Conservation (phyloP, 1,140 invertebrate species). For the Cyphomyrmex costatus region DNA sequence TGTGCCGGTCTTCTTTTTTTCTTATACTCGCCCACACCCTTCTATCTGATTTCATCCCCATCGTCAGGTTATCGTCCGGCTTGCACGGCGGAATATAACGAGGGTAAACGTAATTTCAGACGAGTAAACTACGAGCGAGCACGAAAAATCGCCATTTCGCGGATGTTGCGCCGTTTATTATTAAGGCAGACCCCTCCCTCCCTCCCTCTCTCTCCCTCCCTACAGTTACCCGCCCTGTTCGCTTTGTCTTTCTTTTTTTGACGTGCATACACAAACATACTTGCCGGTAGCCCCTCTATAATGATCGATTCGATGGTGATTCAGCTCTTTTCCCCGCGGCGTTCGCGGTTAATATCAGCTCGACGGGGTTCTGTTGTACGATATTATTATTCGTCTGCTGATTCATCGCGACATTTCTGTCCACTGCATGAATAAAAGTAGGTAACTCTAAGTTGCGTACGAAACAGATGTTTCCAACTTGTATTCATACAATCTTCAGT, state of each 20-base stretch:
- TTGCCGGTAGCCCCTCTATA: constrained; percentile 49
- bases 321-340: constrained; percentile 66
- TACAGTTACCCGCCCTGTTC: constrained; percentile 38
- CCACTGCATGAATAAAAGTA: constrained; percentile 18
- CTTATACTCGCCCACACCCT: constrained; percentile 39
- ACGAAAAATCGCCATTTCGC: constrained; percentile 84
- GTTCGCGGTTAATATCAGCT: constrained; percentile 58
- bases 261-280: constrained; percentile 45
- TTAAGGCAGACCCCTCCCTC: constrained; percentile 78
- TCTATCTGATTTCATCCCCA: constrained; percentile 39
- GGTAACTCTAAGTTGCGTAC: background rate
- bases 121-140: constrained; percentile 81
- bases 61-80: constrained; percentile 62
- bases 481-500: background rate
- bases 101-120: constrained; percentile 81
- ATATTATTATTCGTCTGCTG: constrained; percentile 47
- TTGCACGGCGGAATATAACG: constrained; percentile 74
- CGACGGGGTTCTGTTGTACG: constrained; percentile 56
- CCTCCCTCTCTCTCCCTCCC: constrained; percentile 55
- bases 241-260: constrained; percentile 49
- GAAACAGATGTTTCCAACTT: constrained; percentile 12
- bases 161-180: constrained; percentile 79
- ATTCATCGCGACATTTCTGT: constrained; percentile 50
- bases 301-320: constrained; percentile 73
- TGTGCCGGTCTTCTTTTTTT: constrained; percentile 32